Conservation (phyloP, 2,113 vertebrate species). For the Bubo bubo region DNA sequence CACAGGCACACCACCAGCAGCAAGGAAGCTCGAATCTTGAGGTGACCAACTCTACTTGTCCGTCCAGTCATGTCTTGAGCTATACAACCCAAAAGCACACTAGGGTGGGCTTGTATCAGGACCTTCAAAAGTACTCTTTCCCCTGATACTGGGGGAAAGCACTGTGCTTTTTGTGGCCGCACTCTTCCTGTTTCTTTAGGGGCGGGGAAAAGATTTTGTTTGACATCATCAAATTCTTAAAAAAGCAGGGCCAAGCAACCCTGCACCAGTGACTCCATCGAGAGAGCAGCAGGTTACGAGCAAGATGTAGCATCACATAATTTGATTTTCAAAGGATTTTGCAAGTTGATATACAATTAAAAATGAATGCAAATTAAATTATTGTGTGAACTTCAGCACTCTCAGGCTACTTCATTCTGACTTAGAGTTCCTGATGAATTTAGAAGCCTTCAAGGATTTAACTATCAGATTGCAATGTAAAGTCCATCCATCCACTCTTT, state of each 20-base stretch:
- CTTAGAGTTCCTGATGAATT: background rate
- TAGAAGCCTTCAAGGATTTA: background rate
- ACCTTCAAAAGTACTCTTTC: background rate
- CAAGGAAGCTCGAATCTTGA: background rate
- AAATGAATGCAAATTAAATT: background rate
- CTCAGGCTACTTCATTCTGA: background rate
- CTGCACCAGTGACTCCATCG: background rate
- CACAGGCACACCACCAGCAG: background rate
- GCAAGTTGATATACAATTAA: background rate
- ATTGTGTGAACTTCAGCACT: rapidly evolving
- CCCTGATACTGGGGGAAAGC: background rate
- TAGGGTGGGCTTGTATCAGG: background rate
- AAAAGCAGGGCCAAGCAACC: background rate
- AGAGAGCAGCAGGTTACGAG: background rate
- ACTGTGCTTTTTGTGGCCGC: background rate
- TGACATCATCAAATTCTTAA: background rate
- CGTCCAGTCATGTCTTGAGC: background rate
- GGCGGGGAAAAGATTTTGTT: background rate
- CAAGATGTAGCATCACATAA: rapidly evolving
- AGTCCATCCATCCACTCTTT: background rate
- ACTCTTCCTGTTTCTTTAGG: background rate
- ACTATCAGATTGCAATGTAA: background rate
- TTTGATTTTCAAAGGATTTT: background rate
- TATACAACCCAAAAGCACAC: rapidly evolving
- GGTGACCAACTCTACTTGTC: rapidly evolving